A percentile compares a stretch with the other conserved stretches of the same genome.
These are phyloP conservation scores for Ditula angustiorana DNA, from an alignment of 2,888 invertebrate species.

Conservation along the genomic window DNA sequence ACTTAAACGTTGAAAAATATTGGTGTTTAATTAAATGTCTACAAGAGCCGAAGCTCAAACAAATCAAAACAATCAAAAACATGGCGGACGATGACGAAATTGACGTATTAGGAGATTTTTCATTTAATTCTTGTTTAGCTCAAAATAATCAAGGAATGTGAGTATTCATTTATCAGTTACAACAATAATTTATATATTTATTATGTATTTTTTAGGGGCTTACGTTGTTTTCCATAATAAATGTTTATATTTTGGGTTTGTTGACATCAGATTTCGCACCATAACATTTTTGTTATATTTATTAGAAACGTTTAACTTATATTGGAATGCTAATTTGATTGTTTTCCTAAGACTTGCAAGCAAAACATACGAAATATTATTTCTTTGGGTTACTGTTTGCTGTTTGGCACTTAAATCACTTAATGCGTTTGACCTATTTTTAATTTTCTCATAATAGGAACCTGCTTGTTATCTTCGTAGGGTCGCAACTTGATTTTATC, in stretches of 20 bases:
- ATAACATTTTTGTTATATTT: conserved; percentile 44
- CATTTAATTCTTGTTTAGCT: conserved; percentile 87
- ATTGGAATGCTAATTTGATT: too few species aligned
- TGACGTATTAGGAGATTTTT: conserved; percentile 90
- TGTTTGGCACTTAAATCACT: too few species aligned
- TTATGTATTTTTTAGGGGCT: conserved; percentile 40
- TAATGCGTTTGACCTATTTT: too few species aligned
- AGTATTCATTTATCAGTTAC: conserved; percentile 54
- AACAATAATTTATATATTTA: neutral
- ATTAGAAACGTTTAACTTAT: too few species aligned
- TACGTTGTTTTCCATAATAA: neutral
- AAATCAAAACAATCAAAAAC: conserved; percentile 46
- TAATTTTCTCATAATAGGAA: too few species aligned
- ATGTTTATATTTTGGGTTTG: conserved; percentile 21
- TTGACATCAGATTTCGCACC: conserved; percentile 49
- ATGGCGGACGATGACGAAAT: conserved; percentile 91
- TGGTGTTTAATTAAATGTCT: neutral
- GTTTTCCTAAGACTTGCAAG: too few species aligned
- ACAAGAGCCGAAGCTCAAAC: neutral
- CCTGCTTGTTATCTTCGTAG: too few species aligned
- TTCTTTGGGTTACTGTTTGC: too few species aligned
- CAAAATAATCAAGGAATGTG: conserved; percentile 87
- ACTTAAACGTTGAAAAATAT: neutral
- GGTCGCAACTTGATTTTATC: too few species aligned
- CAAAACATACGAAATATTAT: too few species aligned